These are phyloP conservation scores for Dendronephthya gigantea DNA, from an alignment of 64 coral and sea anemone genomes.

Conservation along the genomic window DNA sequence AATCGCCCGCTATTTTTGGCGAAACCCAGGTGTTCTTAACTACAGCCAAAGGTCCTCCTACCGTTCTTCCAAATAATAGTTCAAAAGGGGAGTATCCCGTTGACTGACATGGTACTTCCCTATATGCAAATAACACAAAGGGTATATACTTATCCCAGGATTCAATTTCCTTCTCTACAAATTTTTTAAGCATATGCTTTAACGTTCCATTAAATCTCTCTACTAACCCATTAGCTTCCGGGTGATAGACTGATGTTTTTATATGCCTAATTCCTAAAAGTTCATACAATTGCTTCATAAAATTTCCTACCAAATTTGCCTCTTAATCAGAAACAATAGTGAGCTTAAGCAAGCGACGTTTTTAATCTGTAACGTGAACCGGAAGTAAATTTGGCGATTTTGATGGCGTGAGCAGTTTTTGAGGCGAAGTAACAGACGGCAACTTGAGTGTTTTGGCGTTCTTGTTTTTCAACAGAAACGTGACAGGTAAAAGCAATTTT, in stretches of 20 bases:
- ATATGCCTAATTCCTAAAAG: background rate
- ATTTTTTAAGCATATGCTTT: slow-evolving; percentile 11
- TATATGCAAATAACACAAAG: slow-evolving; percentile 33
- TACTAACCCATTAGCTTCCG: slow-evolving; percentile 30
- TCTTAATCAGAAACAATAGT: background rate
- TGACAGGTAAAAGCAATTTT: too few species aligned
- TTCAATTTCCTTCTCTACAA: background rate
- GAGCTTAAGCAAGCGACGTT: too few species aligned
- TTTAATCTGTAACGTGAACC: too few species aligned
- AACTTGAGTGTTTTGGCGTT: too few species aligned
- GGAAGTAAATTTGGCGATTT: too few species aligned
- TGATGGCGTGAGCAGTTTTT: too few species aligned
- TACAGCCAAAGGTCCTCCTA: slow-evolving; percentile 25
- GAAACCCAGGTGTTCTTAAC: slow-evolving; percentile 38
- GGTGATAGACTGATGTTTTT: slow-evolving; percentile 41
- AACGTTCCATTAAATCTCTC: slow-evolving; percentile 51
- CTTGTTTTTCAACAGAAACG: too few species aligned
- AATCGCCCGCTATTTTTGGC: slow-evolving; percentile 2
- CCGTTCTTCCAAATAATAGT: slow-evolving; percentile 39
- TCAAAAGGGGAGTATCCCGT: slow-evolving; percentile 46
- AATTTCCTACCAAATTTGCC: background rate
- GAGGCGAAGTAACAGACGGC: too few species aligned
- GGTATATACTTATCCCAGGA: slow-evolving; percentile 43
- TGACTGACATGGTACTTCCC: slow-evolving; percentile 43
- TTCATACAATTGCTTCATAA: background rate